phyloP scores from a whole-genome alignment of 2,797 vertebrate species.

The Myotis vivesi region DNA sequence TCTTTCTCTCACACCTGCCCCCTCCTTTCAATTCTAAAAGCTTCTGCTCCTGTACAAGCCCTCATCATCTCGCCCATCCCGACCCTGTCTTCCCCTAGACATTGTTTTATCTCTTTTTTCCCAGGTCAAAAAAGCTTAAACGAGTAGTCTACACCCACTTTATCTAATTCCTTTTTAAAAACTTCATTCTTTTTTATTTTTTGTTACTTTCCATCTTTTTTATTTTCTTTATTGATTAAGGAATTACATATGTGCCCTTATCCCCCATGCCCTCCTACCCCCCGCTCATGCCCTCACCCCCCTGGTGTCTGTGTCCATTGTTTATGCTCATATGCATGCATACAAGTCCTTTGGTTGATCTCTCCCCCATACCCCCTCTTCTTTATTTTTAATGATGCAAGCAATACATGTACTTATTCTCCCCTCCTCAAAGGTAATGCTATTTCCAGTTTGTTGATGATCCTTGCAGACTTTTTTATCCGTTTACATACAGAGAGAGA shows the following conservation, averaged over 20 bases:
- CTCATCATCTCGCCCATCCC: neutral
- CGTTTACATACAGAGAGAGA: neutral
- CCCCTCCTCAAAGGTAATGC: neutral
- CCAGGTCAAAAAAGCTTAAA: constrained; percentile 33
- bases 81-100: neutral
- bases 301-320: no score
- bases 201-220: no score
- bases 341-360: no score
- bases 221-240: no score
- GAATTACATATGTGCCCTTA: no score
- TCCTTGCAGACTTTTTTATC: neutral
- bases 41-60: neutral
- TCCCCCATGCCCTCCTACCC: no score
- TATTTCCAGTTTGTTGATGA: constrained; percentile 36
- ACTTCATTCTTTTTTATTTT: neutral
- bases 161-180: constrained; percentile 34
- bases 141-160: neutral
- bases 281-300: no score
- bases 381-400: constrained; percentile 17
- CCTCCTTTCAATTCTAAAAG: neutral
- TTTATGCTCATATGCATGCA: no score
- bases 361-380: neutral
- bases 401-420: neutral
- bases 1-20: neutral
- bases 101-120: constrained; percentile 17